Evolutionary conservation across 2,113 vertebrate species (phyloP).

Genomic region (Archocentrus centrarchus): DNA sequence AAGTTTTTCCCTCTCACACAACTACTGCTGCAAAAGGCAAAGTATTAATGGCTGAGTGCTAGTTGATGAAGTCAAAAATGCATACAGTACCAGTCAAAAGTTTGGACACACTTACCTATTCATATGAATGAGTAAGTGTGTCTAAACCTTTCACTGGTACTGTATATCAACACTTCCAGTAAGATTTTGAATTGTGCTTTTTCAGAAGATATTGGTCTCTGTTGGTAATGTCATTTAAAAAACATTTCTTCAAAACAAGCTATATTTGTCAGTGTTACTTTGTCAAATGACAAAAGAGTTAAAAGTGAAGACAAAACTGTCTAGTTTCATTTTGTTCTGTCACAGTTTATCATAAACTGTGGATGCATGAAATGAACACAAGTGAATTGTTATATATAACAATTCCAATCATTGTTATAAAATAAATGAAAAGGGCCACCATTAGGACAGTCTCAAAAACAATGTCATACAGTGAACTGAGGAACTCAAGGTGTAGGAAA

Average conservation of each 20-base stretch:
- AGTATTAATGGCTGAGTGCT: not conserved
- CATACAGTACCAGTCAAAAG: not conserved
- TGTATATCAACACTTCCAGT: not conserved
- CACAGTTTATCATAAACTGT: not conserved
- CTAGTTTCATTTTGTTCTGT: not conserved
- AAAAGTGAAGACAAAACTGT: not conserved
- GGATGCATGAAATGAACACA: not conserved
- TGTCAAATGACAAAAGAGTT: not conserved
- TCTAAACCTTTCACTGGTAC: no score
- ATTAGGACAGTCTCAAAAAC: not conserved
- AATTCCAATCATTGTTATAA: not conserved
- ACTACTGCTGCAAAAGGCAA: not conserved
- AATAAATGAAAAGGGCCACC: not conserved
- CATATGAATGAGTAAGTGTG: no score
- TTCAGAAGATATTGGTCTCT: not conserved
- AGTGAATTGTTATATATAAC: not conserved
- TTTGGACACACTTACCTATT: no score
- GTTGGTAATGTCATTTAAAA: not conserved
- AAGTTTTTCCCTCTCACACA: not conserved
- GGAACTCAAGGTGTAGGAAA: not conserved
- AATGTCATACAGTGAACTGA: not conserved
- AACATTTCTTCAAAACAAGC: not conserved
- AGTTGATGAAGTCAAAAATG: not conserved
- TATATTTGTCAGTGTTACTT: conserved; percentile 4
- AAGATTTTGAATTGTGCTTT: not conserved